phyloP scores from a whole-genome alignment of 1,140 invertebrate species.

The Araneus ventricosus region DNA sequence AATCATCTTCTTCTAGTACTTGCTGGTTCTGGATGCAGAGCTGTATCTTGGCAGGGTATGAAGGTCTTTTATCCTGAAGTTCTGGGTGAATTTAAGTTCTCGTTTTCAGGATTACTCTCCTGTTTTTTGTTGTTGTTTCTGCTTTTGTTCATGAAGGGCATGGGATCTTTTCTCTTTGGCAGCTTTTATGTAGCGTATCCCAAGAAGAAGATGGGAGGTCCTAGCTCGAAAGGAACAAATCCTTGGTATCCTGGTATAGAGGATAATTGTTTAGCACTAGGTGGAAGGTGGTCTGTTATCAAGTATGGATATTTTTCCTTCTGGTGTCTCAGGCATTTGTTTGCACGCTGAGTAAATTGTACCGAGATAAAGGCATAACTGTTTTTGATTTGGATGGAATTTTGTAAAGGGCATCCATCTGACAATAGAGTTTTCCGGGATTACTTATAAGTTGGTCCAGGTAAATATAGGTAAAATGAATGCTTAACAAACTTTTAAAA shows the following conservation, averaged over 20 bases:
- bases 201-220: conserved; percentile 70
- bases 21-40: conserved; percentile 49
- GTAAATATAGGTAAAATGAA: conserved; percentile 10
- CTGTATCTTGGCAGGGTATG: conserved; percentile 69
- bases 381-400: conserved; percentile 53
- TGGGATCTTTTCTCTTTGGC: conserved; percentile 66
- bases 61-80: conserved; percentile 62
- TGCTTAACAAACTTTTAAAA: not conserved
- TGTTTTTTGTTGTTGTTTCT: not conserved
- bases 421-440: conserved; percentile 65
- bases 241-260: conserved; percentile 70
- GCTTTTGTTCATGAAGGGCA: conserved; percentile 52
- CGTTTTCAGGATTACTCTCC: conserved; percentile 9
- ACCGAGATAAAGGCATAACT: conserved; percentile 45
- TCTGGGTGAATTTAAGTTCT: conserved; percentile 52
- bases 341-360: conserved; percentile 51
- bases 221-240: conserved; percentile 67
- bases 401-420: conserved; percentile 68
- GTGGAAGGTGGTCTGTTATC: conserved; percentile 70
- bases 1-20: conserved; percentile 53
- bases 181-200: conserved; percentile 69
- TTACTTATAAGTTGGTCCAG: conserved; percentile 65
- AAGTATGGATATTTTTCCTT: conserved; percentile 66
- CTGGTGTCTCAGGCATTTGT: conserved; percentile 35
- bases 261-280: conserved; percentile 70